phyloP scores from a whole-genome alignment of 2,797 vertebrate species.

The Ctenopoma kingsleyae region DNA sequence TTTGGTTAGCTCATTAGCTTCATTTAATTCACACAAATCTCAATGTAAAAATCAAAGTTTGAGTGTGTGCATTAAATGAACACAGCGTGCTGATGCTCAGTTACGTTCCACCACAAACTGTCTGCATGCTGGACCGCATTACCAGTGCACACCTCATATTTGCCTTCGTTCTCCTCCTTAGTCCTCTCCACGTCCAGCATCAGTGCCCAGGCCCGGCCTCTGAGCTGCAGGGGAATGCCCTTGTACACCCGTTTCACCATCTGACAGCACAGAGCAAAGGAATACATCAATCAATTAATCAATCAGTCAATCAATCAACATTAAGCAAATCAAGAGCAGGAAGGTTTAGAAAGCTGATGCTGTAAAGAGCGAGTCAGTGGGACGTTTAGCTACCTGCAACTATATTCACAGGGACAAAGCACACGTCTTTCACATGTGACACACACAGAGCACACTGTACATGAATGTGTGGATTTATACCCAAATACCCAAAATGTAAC shows the following conservation, averaged over 20 bases:
- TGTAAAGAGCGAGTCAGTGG: conserved; percentile 25
- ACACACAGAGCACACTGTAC: no score
- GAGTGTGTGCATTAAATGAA: no score
- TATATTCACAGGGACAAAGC: conserved; percentile 10
- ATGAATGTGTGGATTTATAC: no score
- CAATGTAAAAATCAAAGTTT: no score
- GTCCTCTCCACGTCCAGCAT: conserved; percentile 86
- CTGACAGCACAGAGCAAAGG: conserved; percentile 61
- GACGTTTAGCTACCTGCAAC: conserved; percentile 28
- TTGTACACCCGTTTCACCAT: conserved; percentile 89
- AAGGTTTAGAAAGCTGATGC: neutral
- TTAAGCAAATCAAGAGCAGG: conserved; percentile 78
- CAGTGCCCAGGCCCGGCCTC: conserved; percentile 89
- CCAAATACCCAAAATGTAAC: no score
- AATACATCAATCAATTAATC: no score
- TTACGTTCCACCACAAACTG: neutral
- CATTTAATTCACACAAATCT: no score
- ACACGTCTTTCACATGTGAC: neutral
- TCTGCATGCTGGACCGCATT: neutral
- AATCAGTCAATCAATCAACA: no score
- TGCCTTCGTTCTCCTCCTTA: conserved; percentile 85
- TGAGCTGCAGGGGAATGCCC: conserved; percentile 89
- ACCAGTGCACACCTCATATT: conserved; percentile 86
- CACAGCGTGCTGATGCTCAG: no score
- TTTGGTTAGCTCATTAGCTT: no score